Percentiles rank a stretch among this genome's conserved stretches.
Conservation (phyloP, 2,113 vertebrate genomes). For the Thalassoma bifasciatum region DNA sequence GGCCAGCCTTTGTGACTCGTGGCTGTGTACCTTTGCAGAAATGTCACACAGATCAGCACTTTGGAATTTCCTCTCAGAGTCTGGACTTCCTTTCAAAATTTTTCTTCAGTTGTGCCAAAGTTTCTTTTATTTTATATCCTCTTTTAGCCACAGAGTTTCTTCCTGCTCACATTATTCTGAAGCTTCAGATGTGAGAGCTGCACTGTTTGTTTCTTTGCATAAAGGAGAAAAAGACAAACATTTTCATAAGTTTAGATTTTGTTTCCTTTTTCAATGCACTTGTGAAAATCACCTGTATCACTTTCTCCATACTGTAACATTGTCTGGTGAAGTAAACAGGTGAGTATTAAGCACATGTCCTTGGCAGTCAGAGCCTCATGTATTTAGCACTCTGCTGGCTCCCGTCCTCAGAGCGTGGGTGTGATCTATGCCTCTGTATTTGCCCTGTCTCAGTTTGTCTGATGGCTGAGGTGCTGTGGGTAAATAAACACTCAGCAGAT, state of each 20-base stretch:
- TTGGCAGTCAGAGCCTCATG: not conserved
- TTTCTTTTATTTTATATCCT: not conserved
- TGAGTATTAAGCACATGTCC: no score
- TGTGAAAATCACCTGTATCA: no score
- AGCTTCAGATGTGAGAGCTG: not conserved
- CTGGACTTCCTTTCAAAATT: not conserved
- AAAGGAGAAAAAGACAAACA: not conserved
- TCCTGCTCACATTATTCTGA: not conserved
- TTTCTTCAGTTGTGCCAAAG: not conserved
- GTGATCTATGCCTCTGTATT: slow-evolving; percentile 45
- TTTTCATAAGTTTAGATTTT: not conserved
- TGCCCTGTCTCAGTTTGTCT: slow-evolving; percentile 54
- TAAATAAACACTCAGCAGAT: slow-evolving; percentile 80
- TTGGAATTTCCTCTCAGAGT: slow-evolving; percentile 31
- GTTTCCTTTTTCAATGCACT: no score
- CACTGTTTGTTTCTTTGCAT: not conserved
- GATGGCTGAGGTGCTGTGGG: slow-evolving; percentile 68
- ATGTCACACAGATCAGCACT: slow-evolving; percentile 19
- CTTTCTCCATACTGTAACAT: no score
- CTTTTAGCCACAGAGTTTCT: not conserved
- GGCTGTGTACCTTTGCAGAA: not conserved
- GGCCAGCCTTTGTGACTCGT: slow-evolving; percentile 1
- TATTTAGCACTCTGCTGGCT: not conserved
- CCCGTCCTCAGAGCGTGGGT: slow-evolving; percentile 21
- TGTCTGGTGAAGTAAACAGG: not conserved